phyloP scores from a whole-genome alignment of 1,140 invertebrate species.

The Augochlora pura region DNA sequence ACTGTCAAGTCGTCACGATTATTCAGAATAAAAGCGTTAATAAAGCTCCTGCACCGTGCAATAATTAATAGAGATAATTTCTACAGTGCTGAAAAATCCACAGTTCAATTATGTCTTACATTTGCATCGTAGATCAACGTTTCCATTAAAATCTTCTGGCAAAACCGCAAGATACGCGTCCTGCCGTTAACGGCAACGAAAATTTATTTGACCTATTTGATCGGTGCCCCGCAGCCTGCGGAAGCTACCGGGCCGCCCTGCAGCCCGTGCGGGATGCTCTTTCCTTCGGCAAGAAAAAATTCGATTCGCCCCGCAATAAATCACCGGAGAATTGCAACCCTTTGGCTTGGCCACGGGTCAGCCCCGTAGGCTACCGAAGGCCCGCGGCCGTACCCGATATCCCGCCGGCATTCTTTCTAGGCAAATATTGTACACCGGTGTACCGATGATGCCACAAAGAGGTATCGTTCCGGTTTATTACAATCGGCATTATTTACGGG shows the following conservation, averaged over 20 bases:
- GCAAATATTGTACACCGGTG: conserved; percentile 43
- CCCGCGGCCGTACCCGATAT: conserved; percentile 9
- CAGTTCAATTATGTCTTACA: no score
- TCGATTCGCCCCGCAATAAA: conserved; percentile 74
- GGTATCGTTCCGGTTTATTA: conserved; percentile 67
- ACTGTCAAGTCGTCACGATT: no score
- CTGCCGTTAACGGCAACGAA: background rate
- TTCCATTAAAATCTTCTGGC: no score
- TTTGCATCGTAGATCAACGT: no score
- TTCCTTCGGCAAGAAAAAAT: conserved; percentile 65
- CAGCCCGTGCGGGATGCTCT: background rate
- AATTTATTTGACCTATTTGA: conserved; percentile 46
- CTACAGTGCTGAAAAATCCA: no score
- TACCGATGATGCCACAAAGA: conserved; percentile 63
- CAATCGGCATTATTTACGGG: conserved; percentile 70
- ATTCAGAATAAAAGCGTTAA: no score
- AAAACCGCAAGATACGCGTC: no score
- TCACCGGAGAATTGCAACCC: conserved; percentile 60
- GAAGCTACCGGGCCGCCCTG: background rate
- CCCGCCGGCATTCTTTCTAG: conserved; percentile 48
- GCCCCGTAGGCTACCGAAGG: background rate
- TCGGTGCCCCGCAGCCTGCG: background rate
- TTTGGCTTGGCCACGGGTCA: conserved; percentile 49
- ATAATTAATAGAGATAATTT: no score
- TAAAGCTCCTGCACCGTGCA: no score